Percentiles rank a stretch among this genome's conserved stretches.
phyloP scores from a whole-genome alignment of 2,797 vertebrate genomes.

The Eidolon dupreanum region DNA sequence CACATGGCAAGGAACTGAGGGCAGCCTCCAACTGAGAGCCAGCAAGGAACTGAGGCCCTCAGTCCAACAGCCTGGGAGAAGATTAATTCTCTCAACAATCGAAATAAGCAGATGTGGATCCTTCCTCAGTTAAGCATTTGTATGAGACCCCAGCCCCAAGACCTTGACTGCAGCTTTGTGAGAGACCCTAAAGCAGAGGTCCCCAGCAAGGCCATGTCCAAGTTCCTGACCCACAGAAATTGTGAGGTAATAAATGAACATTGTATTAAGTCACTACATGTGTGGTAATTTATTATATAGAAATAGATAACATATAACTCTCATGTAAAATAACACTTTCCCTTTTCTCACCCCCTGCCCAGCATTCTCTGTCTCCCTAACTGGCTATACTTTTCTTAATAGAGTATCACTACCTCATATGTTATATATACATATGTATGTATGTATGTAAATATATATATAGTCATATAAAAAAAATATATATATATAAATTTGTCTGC shows the following conservation, averaged over 20 bases:
- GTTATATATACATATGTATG: not conserved
- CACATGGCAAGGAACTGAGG: not conserved
- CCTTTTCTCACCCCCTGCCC: not conserved
- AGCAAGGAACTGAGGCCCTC: not conserved
- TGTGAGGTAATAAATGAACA: not conserved
- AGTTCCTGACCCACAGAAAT: not conserved
- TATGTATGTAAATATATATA: no score
- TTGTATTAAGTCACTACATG: not conserved
- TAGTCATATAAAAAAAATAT: not conserved
- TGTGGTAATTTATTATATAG: not conserved
- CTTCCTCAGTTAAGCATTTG: not conserved
- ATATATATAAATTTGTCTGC: not conserved
- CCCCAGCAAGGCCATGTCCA: not conserved
- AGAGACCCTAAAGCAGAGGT: not conserved
- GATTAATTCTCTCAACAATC: not conserved
- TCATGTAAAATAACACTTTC: no score
- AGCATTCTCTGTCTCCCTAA: not conserved
- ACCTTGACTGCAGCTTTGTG: not conserved
- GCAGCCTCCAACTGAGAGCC: not conserved
- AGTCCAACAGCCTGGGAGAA: not conserved
- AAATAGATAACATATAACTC: no score
- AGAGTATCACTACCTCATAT: not conserved
- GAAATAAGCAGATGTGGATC: not conserved
- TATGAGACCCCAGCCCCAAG: not conserved
- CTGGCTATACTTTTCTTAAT: not conserved